A percentile compares a stretch with the other conserved stretches of the same genome.
phyloP scores from a whole-genome alignment of 2,113 vertebrate species.

The Percina caprodes region DNA sequence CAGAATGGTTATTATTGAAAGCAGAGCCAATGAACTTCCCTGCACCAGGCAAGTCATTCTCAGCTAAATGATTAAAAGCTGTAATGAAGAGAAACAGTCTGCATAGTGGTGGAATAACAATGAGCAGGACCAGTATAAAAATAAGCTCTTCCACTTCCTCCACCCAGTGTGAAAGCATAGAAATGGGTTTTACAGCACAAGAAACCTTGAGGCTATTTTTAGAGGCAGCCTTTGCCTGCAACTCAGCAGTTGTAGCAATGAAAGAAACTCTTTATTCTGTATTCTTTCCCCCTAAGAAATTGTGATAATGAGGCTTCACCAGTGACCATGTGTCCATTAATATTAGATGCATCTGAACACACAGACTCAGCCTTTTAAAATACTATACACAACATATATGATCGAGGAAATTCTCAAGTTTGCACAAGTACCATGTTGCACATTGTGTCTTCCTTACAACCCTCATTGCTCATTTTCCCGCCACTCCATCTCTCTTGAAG shows the following conservation, averaged over 20 bases:
- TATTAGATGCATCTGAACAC: slow-evolving; percentile 71
- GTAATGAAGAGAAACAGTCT: slow-evolving; percentile 52
- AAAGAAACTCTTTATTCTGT: slow-evolving; percentile 69
- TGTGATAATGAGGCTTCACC: slow-evolving; percentile 80
- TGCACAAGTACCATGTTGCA: background rate
- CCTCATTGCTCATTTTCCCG: slow-evolving; percentile 2
- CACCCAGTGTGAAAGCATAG: slow-evolving; percentile 16
- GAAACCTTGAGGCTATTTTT: slow-evolving; percentile 72
- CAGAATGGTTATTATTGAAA: slow-evolving; percentile 42
- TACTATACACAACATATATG: slow-evolving; percentile 25
- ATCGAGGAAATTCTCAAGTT: slow-evolving; percentile 16
- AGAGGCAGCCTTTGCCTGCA: slow-evolving; percentile 66
- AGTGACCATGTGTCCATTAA: slow-evolving; percentile 69
- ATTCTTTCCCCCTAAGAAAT: slow-evolving; percentile 73
- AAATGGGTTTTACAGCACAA: slow-evolving; percentile 52
- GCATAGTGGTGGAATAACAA: slow-evolving; percentile 45
- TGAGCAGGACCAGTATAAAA: slow-evolving; percentile 39
- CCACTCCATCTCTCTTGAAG: slow-evolving; percentile 30
- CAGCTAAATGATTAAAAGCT: slow-evolving; percentile 60
- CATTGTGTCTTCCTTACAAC: background rate
- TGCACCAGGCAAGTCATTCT: slow-evolving; percentile 34
- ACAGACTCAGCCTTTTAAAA: slow-evolving; percentile 9
- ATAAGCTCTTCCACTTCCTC: slow-evolving; percentile 20
- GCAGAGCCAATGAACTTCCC: slow-evolving; percentile 49
- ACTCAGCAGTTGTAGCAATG: slow-evolving; percentile 77